Evolutionary conservation across 2,797 vertebrate genomes (phyloP), one percentile per base, ranked within the genome.

Genomic region (Heteromormyrus szaboi): DNA sequence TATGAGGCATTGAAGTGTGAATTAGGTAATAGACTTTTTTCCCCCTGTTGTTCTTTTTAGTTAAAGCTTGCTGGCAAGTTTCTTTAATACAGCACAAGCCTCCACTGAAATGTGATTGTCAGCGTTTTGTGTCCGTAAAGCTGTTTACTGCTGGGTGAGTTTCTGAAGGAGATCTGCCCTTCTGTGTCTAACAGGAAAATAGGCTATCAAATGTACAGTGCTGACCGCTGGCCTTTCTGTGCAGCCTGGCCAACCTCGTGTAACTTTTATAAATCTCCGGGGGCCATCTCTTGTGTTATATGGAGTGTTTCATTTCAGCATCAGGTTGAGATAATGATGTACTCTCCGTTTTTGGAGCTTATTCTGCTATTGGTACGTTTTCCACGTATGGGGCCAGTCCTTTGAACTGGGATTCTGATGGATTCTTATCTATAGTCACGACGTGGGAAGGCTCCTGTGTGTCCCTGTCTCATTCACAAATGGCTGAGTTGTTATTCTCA

Each of bases 71-170:
- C 44, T 50, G 50, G 48, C 44, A 85, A 12, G 83, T 85, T 33
- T 46, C 46, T 25, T 25, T 85, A 29, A 51, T 53, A 85, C 4
- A 53, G 22, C 48, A 85, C 50, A 53, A 85, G 83, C 25, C 46
- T 53, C n/a, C n/a, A 29, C 22, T 50, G 50, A 51, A 85, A 85
- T 53, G 9, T 85, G 46, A 85, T 85, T 50, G 83, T 85, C 83
- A 85, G 76, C 50, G 9, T 85, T 85, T 85, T 85, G 83, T 50
- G 50, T 17, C 83, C 22, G 22, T 85, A 85, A 85, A 85, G 41
- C 76, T 44, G 76, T 81, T 81, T 81, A 81, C 76, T 81, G 76
- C 76, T n/a, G 41, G 37, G 17, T 81, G 41, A 44, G 76, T 81
- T 81, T 81, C 76, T 81, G 76, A 81, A 46, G 76, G 41, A 46